These are phyloP conservation scores for Dasyurus viverrinus DNA, from an alignment of 2,113 vertebrate genomes.

Conservation along the genomic window DNA sequence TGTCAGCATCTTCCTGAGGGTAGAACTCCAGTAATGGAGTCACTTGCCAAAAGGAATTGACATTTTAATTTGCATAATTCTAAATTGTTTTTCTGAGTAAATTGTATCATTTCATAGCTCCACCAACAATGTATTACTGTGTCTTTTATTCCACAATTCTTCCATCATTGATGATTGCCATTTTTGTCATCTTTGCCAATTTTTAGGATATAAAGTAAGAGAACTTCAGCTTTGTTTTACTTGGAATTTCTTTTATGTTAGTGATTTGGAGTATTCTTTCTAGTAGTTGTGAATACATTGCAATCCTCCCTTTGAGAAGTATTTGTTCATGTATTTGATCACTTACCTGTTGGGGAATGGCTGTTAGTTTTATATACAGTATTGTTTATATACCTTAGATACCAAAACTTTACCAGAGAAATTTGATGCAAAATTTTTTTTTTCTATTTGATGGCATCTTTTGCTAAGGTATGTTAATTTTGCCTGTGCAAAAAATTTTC, in stretches of 20 bases:
- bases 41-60: background rate
- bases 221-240: background rate
- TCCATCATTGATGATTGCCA: background rate
- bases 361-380: background rate
- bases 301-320: background rate
- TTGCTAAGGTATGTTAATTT: no score
- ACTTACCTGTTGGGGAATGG: background rate
- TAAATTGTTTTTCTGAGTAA: background rate
- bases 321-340: background rate
- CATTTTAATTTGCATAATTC: background rate
- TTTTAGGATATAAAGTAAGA: background rate
- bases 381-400: background rate
- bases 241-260: background rate
- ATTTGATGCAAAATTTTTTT: background rate
- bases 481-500: no score
- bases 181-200: background rate
- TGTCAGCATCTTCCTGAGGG: background rate
- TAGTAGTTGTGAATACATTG: background rate
- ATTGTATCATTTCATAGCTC: background rate
- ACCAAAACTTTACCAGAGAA: background rate
- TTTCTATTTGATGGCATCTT: no score
- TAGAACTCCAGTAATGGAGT: background rate
- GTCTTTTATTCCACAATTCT: background rate
- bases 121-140: background rate
- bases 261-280: background rate